These are phyloP conservation scores for Leptobrachium ailaonicum DNA, from an alignment of 2,113 vertebrate species.

Conservation along the genomic window DNA sequence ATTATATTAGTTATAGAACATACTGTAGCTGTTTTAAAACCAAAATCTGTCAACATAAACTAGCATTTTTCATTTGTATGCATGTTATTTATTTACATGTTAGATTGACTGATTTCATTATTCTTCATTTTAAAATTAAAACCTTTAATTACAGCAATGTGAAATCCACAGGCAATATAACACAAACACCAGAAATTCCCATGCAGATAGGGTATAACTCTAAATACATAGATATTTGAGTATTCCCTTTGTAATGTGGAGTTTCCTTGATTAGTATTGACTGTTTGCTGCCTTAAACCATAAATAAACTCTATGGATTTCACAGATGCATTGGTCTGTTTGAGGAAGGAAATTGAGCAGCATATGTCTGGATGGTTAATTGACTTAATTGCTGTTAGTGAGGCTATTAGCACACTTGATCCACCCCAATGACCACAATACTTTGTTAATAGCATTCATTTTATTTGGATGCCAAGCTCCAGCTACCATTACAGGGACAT, in stretches of 20 bases:
- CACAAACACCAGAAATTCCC: no score
- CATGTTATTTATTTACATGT: no score
- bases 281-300: constrained; percentile 54
- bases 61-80: no score
- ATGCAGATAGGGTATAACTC: neutral
- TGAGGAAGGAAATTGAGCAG: constrained; percentile 70
- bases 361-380: constrained; percentile 80
- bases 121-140: no score
- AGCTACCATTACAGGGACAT: constrained; percentile 82
- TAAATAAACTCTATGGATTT: constrained; percentile 65
- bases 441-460: constrained; percentile 70
- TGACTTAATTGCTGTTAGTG: constrained; percentile 81
- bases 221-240: neutral
- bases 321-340: constrained; percentile 65
- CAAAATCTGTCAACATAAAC: no score
- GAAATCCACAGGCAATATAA: no score
- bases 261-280: constrained; percentile 38
- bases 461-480: constrained; percentile 74
- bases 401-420: constrained; percentile 80
- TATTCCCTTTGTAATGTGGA: neutral
- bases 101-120: no score
- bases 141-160: no score
- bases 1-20: no score
- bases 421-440: constrained; percentile 76
- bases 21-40: no score